Conservation (phyloP, 2,888 invertebrate genomes). For the Hirtodrosophila trivittata region DNA sequence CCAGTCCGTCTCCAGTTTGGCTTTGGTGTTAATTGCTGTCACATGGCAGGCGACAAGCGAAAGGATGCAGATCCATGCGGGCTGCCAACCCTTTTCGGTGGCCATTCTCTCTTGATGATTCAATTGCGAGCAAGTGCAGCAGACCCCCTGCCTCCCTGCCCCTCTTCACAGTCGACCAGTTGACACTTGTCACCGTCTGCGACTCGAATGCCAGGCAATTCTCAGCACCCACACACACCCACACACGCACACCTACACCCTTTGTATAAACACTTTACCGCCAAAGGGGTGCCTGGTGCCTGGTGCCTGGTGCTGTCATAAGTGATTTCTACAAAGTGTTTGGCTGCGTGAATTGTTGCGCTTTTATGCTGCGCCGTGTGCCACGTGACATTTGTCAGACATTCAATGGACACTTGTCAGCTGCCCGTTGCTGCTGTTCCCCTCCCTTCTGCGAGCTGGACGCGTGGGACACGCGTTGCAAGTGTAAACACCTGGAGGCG, state of each 20-base stretch:
- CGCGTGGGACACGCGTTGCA: too few relatives aligned
- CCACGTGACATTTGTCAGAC: constrained; percentile 67
- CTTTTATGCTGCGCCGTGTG: constrained; percentile 41
- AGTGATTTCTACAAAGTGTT: constrained; percentile 71
- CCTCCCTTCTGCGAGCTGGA: neutral
- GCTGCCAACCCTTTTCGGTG: constrained; percentile 21
- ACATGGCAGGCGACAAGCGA: constrained; percentile 61
- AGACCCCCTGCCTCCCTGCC: neutral
- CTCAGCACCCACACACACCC: neutral
- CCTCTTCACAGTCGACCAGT: too few relatives aligned
- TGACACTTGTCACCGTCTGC: constrained; percentile 46
- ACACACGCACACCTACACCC: neutral
- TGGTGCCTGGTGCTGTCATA: constrained; percentile 49
- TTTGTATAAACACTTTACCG: too few relatives aligned
- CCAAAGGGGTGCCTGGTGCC: too few relatives aligned
- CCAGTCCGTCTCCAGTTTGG: constrained; percentile 42
- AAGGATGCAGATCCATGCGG: constrained; percentile 58
- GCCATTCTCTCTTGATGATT: constrained; percentile 59
- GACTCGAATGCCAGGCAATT: constrained; percentile 26
- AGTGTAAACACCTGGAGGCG: too few relatives aligned
- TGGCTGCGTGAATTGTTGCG: constrained; percentile 63
- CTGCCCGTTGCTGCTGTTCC: constrained; percentile 6
- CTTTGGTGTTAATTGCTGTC: constrained; percentile 76
- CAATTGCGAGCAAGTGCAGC: constrained; percentile 61
- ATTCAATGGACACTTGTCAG: constrained; percentile 63